phyloP scores from a whole-genome alignment of 1,140 invertebrate genomes.

The Zophobas atratus region DNA sequence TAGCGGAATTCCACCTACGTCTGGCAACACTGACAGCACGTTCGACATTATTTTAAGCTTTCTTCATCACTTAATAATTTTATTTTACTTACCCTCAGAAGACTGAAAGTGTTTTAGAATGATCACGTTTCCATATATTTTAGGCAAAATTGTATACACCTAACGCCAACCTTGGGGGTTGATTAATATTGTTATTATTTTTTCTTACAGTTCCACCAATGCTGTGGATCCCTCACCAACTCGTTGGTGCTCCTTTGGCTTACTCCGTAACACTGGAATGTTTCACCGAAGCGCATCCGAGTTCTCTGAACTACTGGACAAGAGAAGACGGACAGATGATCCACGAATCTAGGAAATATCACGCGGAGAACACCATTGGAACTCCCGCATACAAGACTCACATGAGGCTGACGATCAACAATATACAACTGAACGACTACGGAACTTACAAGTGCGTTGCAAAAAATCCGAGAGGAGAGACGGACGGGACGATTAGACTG shows the following conservation, averaged over 20 bases:
- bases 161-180: too few relatives aligned
- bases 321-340: slow-evolving; percentile 90
- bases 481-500: slow-evolving; percentile 90
- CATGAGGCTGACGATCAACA: slow-evolving; percentile 84
- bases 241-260: slow-evolving; percentile 86
- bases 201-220: slow-evolving; percentile 86
- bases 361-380: slow-evolving; percentile 79
- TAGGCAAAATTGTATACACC: too few relatives aligned
- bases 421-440: slow-evolving; percentile 84
- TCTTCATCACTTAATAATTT: too few relatives aligned
- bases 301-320: slow-evolving; percentile 93
- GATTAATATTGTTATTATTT: background rate
- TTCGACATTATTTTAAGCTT: too few relatives aligned
- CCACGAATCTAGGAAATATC: slow-evolving; percentile 87
- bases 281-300: slow-evolving; percentile 91
- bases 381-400: slow-evolving; percentile 85
- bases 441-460: slow-evolving; percentile 94
- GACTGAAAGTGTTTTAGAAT: too few relatives aligned
- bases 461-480: slow-evolving; percentile 93
- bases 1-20: too few relatives aligned
- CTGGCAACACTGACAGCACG: too few relatives aligned
- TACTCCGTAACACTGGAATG: slow-evolving; percentile 90
- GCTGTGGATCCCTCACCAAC: slow-evolving; percentile 91
- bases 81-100: too few relatives aligned
- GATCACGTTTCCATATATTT: too few relatives aligned